Percentiles rank a stretch among this genome's conserved stretches.
Conservation (phyloP, 2,888 invertebrate species). For the Chesias legatella region DNA sequence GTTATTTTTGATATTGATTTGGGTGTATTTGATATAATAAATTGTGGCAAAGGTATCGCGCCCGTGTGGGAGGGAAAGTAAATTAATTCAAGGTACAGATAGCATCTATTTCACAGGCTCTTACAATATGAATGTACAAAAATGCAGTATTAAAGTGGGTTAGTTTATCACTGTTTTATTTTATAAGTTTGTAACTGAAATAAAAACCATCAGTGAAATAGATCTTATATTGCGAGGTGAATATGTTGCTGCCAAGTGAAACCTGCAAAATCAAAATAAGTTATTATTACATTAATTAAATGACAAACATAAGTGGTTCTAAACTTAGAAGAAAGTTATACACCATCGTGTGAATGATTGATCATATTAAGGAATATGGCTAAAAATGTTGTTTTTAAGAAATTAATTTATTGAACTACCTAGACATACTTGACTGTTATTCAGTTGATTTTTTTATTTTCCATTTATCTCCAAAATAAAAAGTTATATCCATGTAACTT, state of each 20-base stretch:
- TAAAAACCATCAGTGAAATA: conserved; percentile 1
- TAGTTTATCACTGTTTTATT: too few relatives aligned
- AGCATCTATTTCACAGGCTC: conserved; percentile 4
- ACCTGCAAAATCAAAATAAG: conserved; percentile 19
- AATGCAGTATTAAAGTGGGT: too few relatives aligned
- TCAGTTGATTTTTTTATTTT: too few relatives aligned
- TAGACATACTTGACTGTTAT: too few relatives aligned
- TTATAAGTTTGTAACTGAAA: too few relatives aligned
- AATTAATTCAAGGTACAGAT: conserved; percentile 8
- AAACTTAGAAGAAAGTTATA: background rate
- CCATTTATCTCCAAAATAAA: too few relatives aligned
- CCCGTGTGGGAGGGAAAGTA: conserved; percentile 23
- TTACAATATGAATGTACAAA: background rate
- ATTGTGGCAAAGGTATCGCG: background rate
- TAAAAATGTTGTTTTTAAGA: too few relatives aligned
- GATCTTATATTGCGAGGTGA: conserved; percentile 26
- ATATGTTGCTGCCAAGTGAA: conserved; percentile 15
- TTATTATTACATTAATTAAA: conserved; percentile 8
- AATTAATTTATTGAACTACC: too few relatives aligned
- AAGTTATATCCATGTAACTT: too few relatives aligned
- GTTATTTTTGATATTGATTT: too few relatives aligned
- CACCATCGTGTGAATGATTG: background rate
- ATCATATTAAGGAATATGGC: background rate
- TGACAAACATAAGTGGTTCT: background rate
- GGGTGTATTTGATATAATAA: too few relatives aligned